Evolutionary conservation across 2,797 vertebrate genomes (phyloP).

Genomic region (Anguilla megastoma): DNA sequence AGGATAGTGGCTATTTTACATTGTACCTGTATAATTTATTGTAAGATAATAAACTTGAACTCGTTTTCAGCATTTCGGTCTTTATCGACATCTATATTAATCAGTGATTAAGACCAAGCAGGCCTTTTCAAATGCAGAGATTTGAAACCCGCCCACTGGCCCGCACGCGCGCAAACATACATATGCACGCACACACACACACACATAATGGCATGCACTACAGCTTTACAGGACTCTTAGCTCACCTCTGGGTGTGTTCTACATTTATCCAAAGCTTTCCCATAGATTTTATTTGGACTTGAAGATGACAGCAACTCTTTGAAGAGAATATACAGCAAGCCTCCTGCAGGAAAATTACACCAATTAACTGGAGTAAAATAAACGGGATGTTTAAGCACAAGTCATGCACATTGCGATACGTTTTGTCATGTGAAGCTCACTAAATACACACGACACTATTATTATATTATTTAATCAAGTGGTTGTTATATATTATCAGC

Average conservation of each 20-base stretch:
- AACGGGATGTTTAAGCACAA: not conserved
- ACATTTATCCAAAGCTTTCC: conserved; percentile 87
- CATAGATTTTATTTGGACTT: conserved; percentile 91
- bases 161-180: too few relatives aligned
- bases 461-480: too few relatives aligned
- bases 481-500: too few relatives aligned
- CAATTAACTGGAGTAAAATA: not conserved
- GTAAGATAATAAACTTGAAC: not conserved
- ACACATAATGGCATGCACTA: too few relatives aligned
- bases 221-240: not conserved
- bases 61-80: not conserved
- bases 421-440: not conserved
- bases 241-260: conserved; percentile 86
- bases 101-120: too few relatives aligned
- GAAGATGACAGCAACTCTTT: conserved; percentile 92
- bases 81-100: too few relatives aligned
- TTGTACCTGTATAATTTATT: not conserved
- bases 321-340: conserved; percentile 91
- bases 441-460: not conserved
- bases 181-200: too few relatives aligned
- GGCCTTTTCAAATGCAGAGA: too few relatives aligned
- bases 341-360: conserved; percentile 72
- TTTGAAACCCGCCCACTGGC: too few relatives aligned
- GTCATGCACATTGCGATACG: not conserved
- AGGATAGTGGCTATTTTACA: not conserved